Percentiles rank a stretch among this genome's conserved stretches.
These are phyloP conservation scores for Drymodes brunneopygia DNA, from an alignment of 2,113 vertebrate genomes.

Conservation along the genomic window DNA sequence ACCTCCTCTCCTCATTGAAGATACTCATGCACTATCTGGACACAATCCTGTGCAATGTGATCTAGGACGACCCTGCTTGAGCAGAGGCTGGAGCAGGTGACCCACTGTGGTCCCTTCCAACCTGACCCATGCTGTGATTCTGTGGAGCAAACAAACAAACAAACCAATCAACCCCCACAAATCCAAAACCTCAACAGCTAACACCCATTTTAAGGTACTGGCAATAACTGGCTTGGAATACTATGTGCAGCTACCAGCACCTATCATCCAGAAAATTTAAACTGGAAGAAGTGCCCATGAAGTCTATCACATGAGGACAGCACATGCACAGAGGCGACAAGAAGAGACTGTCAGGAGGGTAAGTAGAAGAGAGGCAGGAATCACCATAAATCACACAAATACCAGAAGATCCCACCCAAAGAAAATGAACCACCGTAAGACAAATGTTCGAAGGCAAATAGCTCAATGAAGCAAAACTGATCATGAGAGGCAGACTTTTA, in stretches of 20 bases:
- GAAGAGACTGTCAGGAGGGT: not conserved
- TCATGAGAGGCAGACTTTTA: not conserved
- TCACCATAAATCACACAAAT: not conserved
- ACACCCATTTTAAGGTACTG: not conserved
- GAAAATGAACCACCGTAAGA: not conserved
- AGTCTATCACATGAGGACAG: not conserved
- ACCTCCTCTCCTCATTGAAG: not conserved
- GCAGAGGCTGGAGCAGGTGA: not conserved
- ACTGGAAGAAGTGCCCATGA: fast-evolving
- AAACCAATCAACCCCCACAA: not conserved
- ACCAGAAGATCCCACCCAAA: not conserved
- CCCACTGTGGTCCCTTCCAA: not conserved
- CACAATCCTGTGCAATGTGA: not conserved
- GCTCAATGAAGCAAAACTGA: not conserved
- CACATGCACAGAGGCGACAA: fast-evolving
- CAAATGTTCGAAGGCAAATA: not conserved
- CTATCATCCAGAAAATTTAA: not conserved
- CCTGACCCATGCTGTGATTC: not conserved
- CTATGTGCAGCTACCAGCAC: not conserved
- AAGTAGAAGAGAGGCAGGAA: not conserved
- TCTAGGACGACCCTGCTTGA: not conserved
- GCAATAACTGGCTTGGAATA: not conserved
- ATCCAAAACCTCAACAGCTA: not conserved
- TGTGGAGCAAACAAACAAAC: not conserved
- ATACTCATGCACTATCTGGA: not conserved